Evolutionary conservation across 2,888 invertebrate species (phyloP).

Genomic region (Phaedon cochleariae): DNA sequence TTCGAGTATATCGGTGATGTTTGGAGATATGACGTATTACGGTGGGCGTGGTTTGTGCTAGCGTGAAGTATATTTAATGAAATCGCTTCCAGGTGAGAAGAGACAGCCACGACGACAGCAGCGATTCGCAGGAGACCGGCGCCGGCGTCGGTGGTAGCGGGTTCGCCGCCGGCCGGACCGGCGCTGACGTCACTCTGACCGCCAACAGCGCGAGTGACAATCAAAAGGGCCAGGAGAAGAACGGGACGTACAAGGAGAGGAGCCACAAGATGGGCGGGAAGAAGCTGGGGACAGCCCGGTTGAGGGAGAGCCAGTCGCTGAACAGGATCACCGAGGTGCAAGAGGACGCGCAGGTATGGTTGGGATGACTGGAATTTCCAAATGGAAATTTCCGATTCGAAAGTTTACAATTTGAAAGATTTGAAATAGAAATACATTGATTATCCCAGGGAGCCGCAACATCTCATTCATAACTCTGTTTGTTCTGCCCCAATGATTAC

Average conservation of each 20-base stretch:
- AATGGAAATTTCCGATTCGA: no score
- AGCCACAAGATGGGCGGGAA: constrained; percentile 61
- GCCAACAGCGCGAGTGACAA: constrained; percentile 10
- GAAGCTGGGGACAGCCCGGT: constrained; percentile 69
- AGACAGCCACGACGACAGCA: constrained; percentile 86
- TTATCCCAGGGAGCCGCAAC: no score
- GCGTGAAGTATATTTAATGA: no score
- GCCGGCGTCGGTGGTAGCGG: constrained; percentile 37
- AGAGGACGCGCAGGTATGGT: constrained; percentile 73
- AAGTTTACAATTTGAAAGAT: no score
- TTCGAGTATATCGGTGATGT: no score
- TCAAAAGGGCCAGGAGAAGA: constrained; percentile 35
- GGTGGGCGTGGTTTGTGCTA: no score
- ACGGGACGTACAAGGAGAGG: constrained; percentile 50
- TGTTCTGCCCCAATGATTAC: no score
- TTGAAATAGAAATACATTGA: no score
- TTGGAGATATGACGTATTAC: no score
- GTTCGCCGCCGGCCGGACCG: neutral
- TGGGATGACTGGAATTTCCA: no score
- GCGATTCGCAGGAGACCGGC: constrained; percentile 69
- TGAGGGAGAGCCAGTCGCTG: constrained; percentile 84
- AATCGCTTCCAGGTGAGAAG: constrained; percentile 66
- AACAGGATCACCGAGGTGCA: constrained; percentile 88
- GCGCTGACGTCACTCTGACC: constrained; percentile 8
- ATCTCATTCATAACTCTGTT: no score